Base-by-base conservation (phyloP, 2,113 vertebrate genomes). In the Antechinus flavipes region DNA sequence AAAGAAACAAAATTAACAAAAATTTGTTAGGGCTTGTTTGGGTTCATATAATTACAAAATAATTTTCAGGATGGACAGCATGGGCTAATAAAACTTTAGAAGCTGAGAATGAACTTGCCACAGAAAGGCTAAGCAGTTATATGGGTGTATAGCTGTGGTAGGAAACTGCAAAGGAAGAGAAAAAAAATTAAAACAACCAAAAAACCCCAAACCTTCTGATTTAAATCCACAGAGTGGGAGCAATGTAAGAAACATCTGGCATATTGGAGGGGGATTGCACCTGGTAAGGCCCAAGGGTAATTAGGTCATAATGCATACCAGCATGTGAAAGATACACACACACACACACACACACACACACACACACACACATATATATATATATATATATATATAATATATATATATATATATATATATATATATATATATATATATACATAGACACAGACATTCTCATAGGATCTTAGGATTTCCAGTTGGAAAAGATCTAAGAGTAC, bases 1-100 rank as follows among this genome's bases (percentile, higher is more conserved):
- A 42, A 84, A 84, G 8, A 90, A 61, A 7, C 24, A 76, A 61
- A 3, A 1, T 8, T 54, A 95, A 95, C 96, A 96, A 68, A 92
- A 97, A 94, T 93, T 96, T 98, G 93, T 96, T 97, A 97, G 96
- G 94, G 96, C 97, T 96, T 98, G 96, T 97, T 97, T 95, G 56
- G 91, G 96, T 96, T 97, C 91, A 26, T 94, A 91, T 97, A 97
- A 93, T 0, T 0, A 0, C 94, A 92, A 98, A 98, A 98, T 97
- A 97, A 96, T 97, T 98, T 98, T 94, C 96, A 97, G 97, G 98
- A 97, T 95, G 95, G 93, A 98, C 91, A 92, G 61, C 50, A 97
- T 93, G 92, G 96, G 49, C 98, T 98, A 97, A 98, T 97, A 97
- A 98, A 99, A 98, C 84, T 97, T 98, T 98, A 98, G 97, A 98